phyloP scores from a whole-genome alignment of 2,797 vertebrate genomes.

The Hyperoplus immaculatus region DNA sequence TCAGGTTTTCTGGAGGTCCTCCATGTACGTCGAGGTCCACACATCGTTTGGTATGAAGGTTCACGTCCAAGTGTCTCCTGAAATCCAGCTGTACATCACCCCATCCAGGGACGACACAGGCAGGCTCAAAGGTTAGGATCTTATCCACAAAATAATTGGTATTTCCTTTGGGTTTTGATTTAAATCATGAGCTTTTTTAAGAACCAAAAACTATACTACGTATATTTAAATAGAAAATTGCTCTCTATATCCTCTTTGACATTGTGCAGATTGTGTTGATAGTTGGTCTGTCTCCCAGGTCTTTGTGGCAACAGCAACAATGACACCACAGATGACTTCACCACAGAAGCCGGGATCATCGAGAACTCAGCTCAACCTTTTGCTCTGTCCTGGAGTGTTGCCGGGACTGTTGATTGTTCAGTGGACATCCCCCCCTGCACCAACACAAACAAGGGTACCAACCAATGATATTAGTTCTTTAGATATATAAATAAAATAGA shows the following conservation, averaged over 20 bases:
- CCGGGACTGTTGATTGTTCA: slow-evolving; percentile 14
- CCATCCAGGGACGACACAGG: slow-evolving; percentile 40
- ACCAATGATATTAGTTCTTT: neutral
- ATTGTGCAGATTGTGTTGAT: neutral
- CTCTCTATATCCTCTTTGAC: neutral
- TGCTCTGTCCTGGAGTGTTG: slow-evolving; percentile 83
- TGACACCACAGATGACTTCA: slow-evolving; percentile 87
- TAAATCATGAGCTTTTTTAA: neutral
- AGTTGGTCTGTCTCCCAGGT: slow-evolving; percentile 68
- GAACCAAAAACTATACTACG: too few species aligned
- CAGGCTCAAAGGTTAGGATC: slow-evolving; percentile 69
- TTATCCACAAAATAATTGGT: neutral
- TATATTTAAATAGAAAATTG: neutral
- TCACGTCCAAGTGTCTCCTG: slow-evolving; percentile 78
- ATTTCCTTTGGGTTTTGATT: neutral
- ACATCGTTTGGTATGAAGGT: slow-evolving; percentile 78
- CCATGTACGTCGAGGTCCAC: slow-evolving; percentile 79
- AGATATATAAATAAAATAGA: neutral
- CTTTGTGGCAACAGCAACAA: slow-evolving; percentile 89
- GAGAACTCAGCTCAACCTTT: slow-evolving; percentile 84
- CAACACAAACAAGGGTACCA: slow-evolving; percentile 82
- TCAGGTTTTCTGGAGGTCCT: slow-evolving; percentile 83
- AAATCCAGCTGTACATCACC: slow-evolving; percentile 80
- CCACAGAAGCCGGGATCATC: slow-evolving; percentile 84
- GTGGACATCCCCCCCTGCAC: slow-evolving; percentile 64